Evolutionary conservation across 2,113 vertebrate species (phyloP).

Genomic region (Heteronetta atricapilla): DNA sequence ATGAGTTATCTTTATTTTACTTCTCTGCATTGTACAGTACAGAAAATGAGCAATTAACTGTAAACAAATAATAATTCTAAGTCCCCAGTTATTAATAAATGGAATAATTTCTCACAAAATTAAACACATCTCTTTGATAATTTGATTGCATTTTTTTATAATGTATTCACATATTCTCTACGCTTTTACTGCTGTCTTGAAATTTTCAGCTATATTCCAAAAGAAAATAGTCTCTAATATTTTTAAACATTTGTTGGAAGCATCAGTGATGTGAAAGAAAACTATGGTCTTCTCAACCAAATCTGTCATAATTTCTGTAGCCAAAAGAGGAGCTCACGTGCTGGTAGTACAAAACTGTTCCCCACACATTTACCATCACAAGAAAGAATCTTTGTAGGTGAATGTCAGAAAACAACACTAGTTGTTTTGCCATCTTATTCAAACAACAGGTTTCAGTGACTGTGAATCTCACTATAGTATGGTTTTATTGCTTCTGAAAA

Average conservation of each 20-base stretch:
- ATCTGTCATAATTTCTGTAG: background rate
- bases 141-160: background rate
- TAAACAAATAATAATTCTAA: background rate
- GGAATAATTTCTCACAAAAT: background rate
- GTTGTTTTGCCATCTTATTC: background rate
- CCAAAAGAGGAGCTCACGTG: background rate
- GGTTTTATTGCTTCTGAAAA: background rate
- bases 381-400: background rate
- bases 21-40: background rate
- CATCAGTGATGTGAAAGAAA: background rate
- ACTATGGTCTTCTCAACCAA: background rate
- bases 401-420: background rate
- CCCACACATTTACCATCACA: background rate
- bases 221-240: background rate
- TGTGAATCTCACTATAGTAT: accelerated
- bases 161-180: background rate
- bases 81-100: background rate
- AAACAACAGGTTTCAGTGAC: background rate
- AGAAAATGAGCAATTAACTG: background rate
- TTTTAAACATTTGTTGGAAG: background rate
- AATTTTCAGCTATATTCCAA: background rate
- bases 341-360: background rate
- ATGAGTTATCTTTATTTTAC: background rate
- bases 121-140: background rate
- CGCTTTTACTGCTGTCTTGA: background rate